These are phyloP conservation scores for Ariolimax columbianus DNA, from an alignment of 2,888 invertebrate genomes.

Conservation along the genomic window DNA sequence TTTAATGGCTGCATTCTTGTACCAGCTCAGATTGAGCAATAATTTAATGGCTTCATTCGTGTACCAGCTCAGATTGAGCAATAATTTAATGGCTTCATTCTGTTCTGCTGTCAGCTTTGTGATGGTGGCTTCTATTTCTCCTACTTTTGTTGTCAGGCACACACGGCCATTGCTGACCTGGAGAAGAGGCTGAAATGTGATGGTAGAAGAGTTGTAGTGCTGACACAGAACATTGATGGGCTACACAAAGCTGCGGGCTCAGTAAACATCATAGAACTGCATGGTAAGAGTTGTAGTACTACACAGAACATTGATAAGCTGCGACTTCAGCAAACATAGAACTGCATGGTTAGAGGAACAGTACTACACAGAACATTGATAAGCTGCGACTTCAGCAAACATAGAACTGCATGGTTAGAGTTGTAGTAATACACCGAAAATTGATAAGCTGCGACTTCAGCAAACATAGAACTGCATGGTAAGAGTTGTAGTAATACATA, in stretches of 20 bases:
- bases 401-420: too few species aligned
- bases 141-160: constrained; percentile 81
- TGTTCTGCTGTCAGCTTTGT: not conserved
- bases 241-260: constrained; percentile 83
- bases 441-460: not conserved
- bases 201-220: constrained; percentile 80
- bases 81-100: too few species aligned
- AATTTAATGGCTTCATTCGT: too few species aligned
- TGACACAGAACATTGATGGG: constrained; percentile 85
- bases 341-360: not conserved
- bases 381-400: not conserved
- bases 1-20: too few species aligned
- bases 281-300: constrained; percentile 80
- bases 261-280: constrained; percentile 82
- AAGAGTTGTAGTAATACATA: too few species aligned
- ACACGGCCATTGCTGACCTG: constrained; percentile 85
- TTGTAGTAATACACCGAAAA: not conserved
- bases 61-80: too few species aligned
- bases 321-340: too few species aligned
- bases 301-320: too few species aligned
- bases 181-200: constrained; percentile 82
- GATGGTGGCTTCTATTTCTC: not conserved
- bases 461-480: constrained; percentile 6
- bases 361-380: not conserved
- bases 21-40: too few species aligned